Percentiles rank a stretch among this genome's conserved stretches.
These are phyloP conservation scores for Pachyuromys duprasi DNA, from an alignment of 2,797 vertebrate species.

Conservation along the genomic window DNA sequence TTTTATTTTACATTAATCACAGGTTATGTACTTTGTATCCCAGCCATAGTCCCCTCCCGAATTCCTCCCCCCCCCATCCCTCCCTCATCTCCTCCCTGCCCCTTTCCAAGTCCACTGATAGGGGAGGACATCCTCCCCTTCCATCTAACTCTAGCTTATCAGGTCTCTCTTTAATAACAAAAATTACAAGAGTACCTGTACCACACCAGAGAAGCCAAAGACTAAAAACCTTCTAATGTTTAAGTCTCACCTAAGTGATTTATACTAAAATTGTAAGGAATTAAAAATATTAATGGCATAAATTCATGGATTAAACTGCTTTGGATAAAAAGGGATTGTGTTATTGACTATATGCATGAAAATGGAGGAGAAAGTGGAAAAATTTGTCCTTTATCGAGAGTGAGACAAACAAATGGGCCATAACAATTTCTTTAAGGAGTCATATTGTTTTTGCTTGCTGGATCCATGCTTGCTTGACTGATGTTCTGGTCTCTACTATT, in stretches of 20 bases:
- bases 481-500: neutral
- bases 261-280: neutral
- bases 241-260: neutral
- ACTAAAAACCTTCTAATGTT: neutral
- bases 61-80: no score
- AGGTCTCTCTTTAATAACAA: slow-evolving; percentile 60
- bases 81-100: no score
- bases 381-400: neutral
- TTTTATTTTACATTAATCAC: no score
- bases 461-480: neutral
- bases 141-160: no score
- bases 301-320: neutral
- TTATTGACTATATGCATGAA: neutral
- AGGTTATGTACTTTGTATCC: no score
- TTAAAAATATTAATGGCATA: neutral
- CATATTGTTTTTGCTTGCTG: neutral
- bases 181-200: neutral
- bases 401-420: neutral
- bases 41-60: no score
- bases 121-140: no score
- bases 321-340: neutral
- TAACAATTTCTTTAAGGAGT: slow-evolving; percentile 20
- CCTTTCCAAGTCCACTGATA: no score
- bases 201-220: neutral
- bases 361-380: neutral